Evolutionary conservation across 2,797 vertebrate species (phyloP).

Genomic region (Botia kubotai): DNA sequence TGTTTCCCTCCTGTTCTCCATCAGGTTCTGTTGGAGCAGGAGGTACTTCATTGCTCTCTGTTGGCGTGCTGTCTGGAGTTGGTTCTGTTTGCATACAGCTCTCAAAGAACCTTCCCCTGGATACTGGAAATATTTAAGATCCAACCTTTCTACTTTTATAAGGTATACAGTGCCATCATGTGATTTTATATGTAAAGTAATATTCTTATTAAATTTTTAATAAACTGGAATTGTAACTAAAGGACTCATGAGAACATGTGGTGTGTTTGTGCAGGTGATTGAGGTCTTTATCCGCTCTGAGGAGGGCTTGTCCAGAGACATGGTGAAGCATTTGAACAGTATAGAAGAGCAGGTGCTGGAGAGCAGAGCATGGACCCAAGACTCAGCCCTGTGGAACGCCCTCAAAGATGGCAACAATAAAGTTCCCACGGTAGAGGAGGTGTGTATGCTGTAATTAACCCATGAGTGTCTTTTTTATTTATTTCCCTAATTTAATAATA

Average conservation of each 20-base stretch:
- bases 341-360: conserved; percentile 97
- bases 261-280: conserved; percentile 82
- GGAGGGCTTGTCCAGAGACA: conserved; percentile 94
- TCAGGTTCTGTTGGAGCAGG: conserved; percentile 91
- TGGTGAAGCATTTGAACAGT: conserved; percentile 96
- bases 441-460: conserved; percentile 56
- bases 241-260: no score
- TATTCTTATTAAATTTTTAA: background rate
- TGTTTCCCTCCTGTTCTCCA: background rate
- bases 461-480: no score
- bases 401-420: conserved; percentile 83
- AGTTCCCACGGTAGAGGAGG: conserved; percentile 95
- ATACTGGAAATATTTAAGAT: conserved; percentile 87
- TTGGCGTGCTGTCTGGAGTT: conserved; percentile 94
- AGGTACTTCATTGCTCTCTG: conserved; percentile 92
- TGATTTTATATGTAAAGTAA: background rate
- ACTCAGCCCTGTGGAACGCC: conserved; percentile 88
- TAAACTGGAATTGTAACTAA: no score
- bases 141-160: conserved; percentile 93
- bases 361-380: conserved; percentile 86
- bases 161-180: conserved; percentile 76
- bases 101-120: conserved; percentile 95
- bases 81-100: conserved; percentile 94
- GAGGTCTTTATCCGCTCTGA: conserved; percentile 96
- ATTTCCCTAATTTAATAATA: no score